Evolutionary conservation across 2,797 vertebrate species (phyloP).

Genomic region (Crocodylus rhombifer): DNA sequence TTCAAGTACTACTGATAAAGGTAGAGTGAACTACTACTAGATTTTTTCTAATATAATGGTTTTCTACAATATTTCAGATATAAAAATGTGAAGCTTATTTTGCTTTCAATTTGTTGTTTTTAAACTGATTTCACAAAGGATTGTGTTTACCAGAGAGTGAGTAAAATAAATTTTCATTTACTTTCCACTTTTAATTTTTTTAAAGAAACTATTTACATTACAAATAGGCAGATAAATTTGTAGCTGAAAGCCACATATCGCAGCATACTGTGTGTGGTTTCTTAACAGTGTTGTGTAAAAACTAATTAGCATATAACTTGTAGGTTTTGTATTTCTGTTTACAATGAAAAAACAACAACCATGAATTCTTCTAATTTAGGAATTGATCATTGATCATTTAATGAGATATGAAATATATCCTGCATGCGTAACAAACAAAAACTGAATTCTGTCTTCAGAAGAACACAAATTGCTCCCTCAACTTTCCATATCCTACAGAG

Average conservation of each 20-base stretch:
- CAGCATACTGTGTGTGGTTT: not conserved
- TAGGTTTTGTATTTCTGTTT: not conserved
- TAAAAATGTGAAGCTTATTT: not conserved
- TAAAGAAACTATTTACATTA: not conserved
- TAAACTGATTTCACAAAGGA: not conserved
- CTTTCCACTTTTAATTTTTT: not conserved
- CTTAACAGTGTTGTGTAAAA: not conserved
- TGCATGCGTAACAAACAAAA: not conserved
- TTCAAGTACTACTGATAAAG: constrained; percentile 25
- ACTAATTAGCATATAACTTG: not conserved
- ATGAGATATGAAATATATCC: not conserved
- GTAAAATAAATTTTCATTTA: not conserved
- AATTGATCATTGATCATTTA: not conserved
- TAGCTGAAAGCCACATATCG: not conserved
- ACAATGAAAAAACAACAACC: not conserved
- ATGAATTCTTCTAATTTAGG: not conserved
- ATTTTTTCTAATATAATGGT: not conserved
- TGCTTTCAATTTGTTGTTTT: not conserved
- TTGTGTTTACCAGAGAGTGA: not conserved
- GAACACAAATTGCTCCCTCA: too few relatives aligned
- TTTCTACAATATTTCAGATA: not conserved
- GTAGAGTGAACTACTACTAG: not conserved
- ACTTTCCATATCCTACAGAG: not conserved
- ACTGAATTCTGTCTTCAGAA: not conserved
- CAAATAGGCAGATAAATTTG: not conserved